Conservation (phyloP, 2,888 invertebrate genomes). For the Hydropsyche betteni region DNA sequence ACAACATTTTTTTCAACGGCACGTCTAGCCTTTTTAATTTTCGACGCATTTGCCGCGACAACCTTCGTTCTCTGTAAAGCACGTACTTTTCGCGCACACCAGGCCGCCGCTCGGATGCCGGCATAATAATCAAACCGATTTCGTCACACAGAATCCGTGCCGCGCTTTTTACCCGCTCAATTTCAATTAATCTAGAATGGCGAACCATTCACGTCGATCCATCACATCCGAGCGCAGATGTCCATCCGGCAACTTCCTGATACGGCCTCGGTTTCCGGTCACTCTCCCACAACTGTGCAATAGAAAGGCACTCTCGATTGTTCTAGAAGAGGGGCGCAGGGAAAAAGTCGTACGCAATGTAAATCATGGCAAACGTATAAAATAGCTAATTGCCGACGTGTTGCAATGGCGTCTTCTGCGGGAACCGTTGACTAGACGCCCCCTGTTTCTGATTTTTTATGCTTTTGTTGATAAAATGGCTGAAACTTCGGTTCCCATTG, state of each 20-base stretch:
- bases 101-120: background rate
- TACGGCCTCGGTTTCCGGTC: conserved; percentile 8
- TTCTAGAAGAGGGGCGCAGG: conserved; percentile 1
- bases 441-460: background rate
- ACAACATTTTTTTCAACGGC: too few relatives aligned
- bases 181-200: too few relatives aligned
- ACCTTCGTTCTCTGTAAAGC: conserved; percentile 22
- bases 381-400: conserved; percentile 31
- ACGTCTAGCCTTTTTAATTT: too few relatives aligned
- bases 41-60: background rate
- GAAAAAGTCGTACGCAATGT: conserved; percentile 11
- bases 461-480: background rate
- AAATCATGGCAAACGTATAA: conserved; percentile 29
- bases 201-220: background rate
- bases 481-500: conserved; percentile 16
- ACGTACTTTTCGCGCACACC: conserved; percentile 16
- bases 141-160: conserved; percentile 11
- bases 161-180: too few relatives aligned
- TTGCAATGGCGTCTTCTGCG: conserved; percentile 18
- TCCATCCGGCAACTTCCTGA: conserved; percentile 28
- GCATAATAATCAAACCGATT: conserved; percentile 17
- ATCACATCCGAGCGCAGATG: background rate
- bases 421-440: background rate
- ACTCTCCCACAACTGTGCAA: conserved; percentile 10
- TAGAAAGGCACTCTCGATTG: conserved; percentile 30